Evolutionary conservation across 1,140 invertebrate species (phyloP), one percentile per base, ranked within the genome.

Genomic region (Penaeus indicus): DNA sequence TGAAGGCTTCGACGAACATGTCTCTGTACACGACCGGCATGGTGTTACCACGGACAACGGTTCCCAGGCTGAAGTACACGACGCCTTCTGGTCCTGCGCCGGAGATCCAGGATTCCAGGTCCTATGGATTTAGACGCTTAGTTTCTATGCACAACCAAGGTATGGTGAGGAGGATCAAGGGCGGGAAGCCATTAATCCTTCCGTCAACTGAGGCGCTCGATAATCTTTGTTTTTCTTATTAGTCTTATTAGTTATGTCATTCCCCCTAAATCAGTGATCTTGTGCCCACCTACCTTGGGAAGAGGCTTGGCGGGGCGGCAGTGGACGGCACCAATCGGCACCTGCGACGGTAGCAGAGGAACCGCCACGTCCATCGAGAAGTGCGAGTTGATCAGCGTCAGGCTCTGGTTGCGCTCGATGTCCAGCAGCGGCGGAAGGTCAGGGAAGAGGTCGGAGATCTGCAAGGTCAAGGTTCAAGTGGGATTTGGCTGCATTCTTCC

Each of bases 41-140:
- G 18, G 72, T 13, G 22, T 2, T 75, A 18, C 72, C 72, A 19
- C 21, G 72, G 16, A 25, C 72, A 4, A 75, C 72, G n/a, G 21
- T 75, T 27, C 72, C 72, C 27, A 75, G 72, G 72, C 72, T 75
- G 72, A 75, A 75, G 72, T 75, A 75, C 27, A 75, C 42, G n/a
- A 75, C 72, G 21, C 72, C 72, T 13, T 27, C 18, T 1, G 27
- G 27, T 75, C 72, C 72, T 32, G 72, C 72, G 27, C 72, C 72
- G 25, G 21, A 32, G 27, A 75, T 75, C 72, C 72, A 75, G 21
- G 27, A 16, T 32, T 75, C 72, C 2, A 75, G 72, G 7, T 75
- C 72, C 72, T 75, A 7, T 75, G 7, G 19, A 10, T 75, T 18
- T 32, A 27, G 21, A 38, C n/a, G 3, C n/a, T n/a, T 32, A 5